These are phyloP conservation scores for Oxytorus armatus DNA, from an alignment of 2,888 invertebrate species.

Conservation along the genomic window DNA sequence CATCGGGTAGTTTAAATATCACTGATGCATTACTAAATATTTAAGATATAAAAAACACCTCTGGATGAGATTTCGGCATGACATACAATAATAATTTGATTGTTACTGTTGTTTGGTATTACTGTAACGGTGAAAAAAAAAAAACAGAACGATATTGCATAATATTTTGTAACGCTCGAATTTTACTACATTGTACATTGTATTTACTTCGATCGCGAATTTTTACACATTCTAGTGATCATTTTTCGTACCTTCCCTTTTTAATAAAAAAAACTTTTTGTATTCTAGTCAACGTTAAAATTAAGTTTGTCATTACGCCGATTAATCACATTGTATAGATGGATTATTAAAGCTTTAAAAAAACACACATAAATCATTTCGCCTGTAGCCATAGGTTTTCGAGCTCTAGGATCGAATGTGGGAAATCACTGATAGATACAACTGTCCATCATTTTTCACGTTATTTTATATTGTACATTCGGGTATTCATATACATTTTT, in stretches of 20 bases:
- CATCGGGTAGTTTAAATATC: conserved; percentile 17
- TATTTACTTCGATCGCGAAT: conserved; percentile 8
- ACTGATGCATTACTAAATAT: conserved; percentile 13
- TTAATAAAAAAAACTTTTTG: conserved; percentile 47
- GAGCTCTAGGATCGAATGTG: not conserved
- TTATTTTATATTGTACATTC: conserved; percentile 58
- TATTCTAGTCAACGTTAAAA: conserved; percentile 75
- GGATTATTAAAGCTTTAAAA: conserved; percentile 54
- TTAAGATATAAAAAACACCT: conserved; percentile 12
- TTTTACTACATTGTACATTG: conserved; percentile 11
- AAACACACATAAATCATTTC: not conserved
- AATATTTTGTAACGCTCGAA: conserved; percentile 40
- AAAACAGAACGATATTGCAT: conserved; percentile 7
- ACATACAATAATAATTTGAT: conserved; percentile 23
- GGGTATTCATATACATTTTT: conserved; percentile 47
- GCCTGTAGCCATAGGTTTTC: not conserved
- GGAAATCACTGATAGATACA: not conserved
- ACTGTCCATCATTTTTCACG: conserved; percentile 15
- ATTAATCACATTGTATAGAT: conserved; percentile 55
- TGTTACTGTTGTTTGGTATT: conserved; percentile 6
- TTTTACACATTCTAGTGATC: conserved; percentile 25
- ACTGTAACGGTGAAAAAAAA: conserved; percentile 4
- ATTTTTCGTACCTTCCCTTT: conserved; percentile 54
- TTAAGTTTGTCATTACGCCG: conserved; percentile 62
- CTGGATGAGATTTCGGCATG: conserved; percentile 1